Evolutionary conservation across 2,113 vertebrate species (phyloP), one percentile per base, ranked within the genome.

Genomic region (Cyanoliseus patagonus): DNA sequence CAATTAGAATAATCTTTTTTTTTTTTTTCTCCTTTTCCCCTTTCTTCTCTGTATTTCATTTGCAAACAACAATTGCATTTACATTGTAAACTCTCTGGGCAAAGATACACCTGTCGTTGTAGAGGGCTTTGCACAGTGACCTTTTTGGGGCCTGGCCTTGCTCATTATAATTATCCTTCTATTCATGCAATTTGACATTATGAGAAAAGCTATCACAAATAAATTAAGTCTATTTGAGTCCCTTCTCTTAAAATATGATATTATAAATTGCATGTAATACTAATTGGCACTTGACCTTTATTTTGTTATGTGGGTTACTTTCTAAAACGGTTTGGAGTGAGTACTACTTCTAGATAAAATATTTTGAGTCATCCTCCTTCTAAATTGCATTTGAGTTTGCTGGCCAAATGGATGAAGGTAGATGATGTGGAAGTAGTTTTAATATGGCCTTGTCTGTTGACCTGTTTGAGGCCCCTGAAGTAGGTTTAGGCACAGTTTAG

Each of bases 241-340:
- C 14, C 11, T 78, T 96, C 55, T 81, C 37, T 94, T 80, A 69
- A 96, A 96, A 86, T 76, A 33, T 20, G 83, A 30, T 35, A 31
- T 92, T 92, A 63, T 61, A 68, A 78, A 88, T 93, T 33, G n/a
- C 42, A n/a, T 78, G 33, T 61, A 86, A 75, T 83, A 11, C 35
- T 86, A 77, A 93, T 63, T 92, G 73, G 55, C 13, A 11, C 70
- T 92, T 96, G 68, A 80, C 80, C 76, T 97, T 84, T 94, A 83
- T 87, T 87, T 92, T 87, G 31, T 90, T 90, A 25, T 88, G 74
- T 81, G 61, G n/a, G 63, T 94, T 75, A 64, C 55, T 83, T 97
- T 93, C 59, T 81, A 49, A 93, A 95, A 86, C 72, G 41, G 13
- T 81, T 94, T 93, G 55, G 46, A 92, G 46, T 31, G 78, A 84